Conservation (phyloP, 2,888 invertebrate genomes). For the Allacma fusca region DNA sequence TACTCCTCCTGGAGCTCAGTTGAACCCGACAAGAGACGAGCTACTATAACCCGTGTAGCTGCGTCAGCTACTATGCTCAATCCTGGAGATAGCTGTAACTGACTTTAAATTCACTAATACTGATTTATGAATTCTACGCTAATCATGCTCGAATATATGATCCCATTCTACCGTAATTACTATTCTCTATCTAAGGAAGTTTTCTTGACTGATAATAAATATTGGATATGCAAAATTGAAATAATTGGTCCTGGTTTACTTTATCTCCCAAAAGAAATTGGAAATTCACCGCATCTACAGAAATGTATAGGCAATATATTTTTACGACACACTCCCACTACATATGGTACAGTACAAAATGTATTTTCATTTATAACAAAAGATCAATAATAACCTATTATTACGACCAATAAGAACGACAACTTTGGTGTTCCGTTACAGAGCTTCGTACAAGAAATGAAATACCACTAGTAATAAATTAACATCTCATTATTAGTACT, state of each 20-base stretch:
- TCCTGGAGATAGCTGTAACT: conserved; percentile 47
- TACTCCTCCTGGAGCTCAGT: conserved; percentile 46
- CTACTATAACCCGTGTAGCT: conserved; percentile 52
- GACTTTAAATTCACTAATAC: neutral
- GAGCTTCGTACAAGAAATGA: no score
- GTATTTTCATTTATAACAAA: neutral
- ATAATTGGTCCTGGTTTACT: no score
- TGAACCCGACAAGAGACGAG: conserved; percentile 49
- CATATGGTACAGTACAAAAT: conserved; percentile 8
- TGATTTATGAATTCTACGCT: neutral
- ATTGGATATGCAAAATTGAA: no score
- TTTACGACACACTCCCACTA: neutral
- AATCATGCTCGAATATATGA: neutral
- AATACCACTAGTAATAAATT: neutral
- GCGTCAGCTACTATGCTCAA: conserved; percentile 51
- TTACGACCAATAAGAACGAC: neutral
- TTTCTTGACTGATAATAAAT: no score
- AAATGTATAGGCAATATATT: neutral
- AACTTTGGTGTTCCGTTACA: neutral
- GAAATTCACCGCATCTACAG: neutral
- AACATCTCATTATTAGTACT: conserved; percentile 41
- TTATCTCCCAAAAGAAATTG: no score
- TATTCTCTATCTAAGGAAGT: no score
- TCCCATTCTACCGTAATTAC: neutral
- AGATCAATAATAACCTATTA: neutral